phyloP scores from a whole-genome alignment of 2,888 invertebrate genomes.

The Pogonocherus hispidulus region DNA sequence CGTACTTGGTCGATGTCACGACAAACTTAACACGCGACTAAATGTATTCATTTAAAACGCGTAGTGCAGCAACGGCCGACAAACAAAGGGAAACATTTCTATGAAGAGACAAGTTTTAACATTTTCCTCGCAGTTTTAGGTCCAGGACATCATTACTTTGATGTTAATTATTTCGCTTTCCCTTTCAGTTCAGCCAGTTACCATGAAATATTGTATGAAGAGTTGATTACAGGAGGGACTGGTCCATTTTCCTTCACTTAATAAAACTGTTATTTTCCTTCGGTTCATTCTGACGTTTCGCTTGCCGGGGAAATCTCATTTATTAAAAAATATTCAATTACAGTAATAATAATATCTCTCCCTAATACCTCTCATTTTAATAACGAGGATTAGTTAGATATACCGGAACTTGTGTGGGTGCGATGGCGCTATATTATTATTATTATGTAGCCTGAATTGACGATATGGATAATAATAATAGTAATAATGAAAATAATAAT shows the following conservation, averaged over 20 bases:
- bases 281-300: background rate
- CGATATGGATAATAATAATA: too few relatives aligned
- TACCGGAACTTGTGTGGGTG: too few relatives aligned
- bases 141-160: background rate
- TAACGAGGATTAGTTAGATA: too few relatives aligned
- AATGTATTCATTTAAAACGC: constrained; percentile 57
- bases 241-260: background rate
- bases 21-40: constrained; percentile 60
- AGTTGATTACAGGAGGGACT: constrained; percentile 1
- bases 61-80: background rate
- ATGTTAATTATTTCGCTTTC: background rate
- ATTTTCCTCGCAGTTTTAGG: background rate
- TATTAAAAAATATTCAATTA: background rate
- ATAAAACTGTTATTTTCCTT: background rate
- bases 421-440: too few relatives aligned
- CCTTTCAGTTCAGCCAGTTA: background rate
- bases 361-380: too few relatives aligned
- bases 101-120: constrained; percentile 4
- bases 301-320: background rate
- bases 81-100: constrained; percentile 3
- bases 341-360: too few relatives aligned
- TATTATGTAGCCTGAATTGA: too few relatives aligned
- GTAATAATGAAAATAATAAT: too few relatives aligned
- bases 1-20: constrained; percentile 52
- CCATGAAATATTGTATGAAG: constrained; percentile 4